Evolutionary conservation across 2,113 vertebrate genomes (phyloP), one percentile per base, ranked within the genome.

Genomic region (Ochotona curzoniae): DNA sequence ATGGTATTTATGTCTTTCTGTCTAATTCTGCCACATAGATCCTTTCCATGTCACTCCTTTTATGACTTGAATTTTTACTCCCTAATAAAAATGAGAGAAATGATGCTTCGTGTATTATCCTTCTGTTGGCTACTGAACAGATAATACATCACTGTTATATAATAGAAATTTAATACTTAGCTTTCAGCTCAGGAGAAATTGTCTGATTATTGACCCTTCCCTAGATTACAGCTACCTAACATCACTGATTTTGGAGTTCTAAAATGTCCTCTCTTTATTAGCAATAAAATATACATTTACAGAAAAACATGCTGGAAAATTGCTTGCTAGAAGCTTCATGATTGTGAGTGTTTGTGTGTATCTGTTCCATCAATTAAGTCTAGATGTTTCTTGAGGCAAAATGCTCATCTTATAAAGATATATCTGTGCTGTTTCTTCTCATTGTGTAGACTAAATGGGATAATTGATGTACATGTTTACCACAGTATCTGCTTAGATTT

Each of bases 231-330:
- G 5, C 81, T 83, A 90, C 35, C 5, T 69, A 91, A 44, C 20
- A 83, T 54, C n/a, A 30, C 23, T 70, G 47, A 80, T 47, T 76
- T 96, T 83, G 49, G 57, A 89, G 21, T 87, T 78, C 54, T 32
- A 80, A 64, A 92, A 86, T 32, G 17, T 38, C 7, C 26, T 25
- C 15, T 57, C 66, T 51, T 57, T 69, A 80, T 64, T 88, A 66
- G 12, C 89, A 38, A 38, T 84, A 79, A 93, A 87, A 85, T 78
- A 64, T 87, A 20, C 66, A 69, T 60, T 69, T 85, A 86, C 87
- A 49, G 60, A 51, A 82, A 92, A 93, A 90, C 67, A 71, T 82
- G 11, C 32, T 47, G 26, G 64, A 67, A 87, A 28, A 60, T 26
- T 32, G 63, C 87, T 87, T 93, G 66, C 51, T 76, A 30, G 60